phyloP scores from a whole-genome alignment of 2,888 invertebrate genomes.

The Copidosoma aretas region DNA sequence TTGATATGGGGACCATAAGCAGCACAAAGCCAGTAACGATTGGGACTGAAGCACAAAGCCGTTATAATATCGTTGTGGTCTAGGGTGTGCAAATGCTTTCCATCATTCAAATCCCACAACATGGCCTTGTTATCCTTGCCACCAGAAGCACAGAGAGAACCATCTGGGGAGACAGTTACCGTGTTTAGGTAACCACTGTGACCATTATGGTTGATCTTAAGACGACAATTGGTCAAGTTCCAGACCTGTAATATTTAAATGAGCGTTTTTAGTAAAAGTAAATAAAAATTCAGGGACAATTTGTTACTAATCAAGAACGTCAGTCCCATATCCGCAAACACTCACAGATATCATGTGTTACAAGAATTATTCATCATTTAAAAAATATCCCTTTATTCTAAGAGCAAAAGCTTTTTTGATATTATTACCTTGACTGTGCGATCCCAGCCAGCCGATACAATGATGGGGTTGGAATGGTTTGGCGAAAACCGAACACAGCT shows the following conservation, averaged over 20 bases:
- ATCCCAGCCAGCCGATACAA: constrained; percentile 99
- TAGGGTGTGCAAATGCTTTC: constrained; percentile 97
- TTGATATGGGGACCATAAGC: constrained; percentile 98
- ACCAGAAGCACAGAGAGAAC: constrained; percentile 98
- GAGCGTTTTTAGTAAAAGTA: not conserved
- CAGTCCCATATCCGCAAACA: constrained; percentile 63
- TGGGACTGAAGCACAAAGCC: constrained; percentile 98
- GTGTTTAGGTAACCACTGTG: constrained; percentile 98
- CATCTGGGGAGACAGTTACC: constrained; percentile 98
- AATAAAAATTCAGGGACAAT: not conserved
- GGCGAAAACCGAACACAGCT: constrained; percentile 99
- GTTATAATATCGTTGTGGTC: constrained; percentile 99
- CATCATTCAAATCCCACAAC: constrained; percentile 99
- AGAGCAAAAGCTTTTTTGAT: constrained; percentile 2
- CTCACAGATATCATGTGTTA: constrained; percentile 55
- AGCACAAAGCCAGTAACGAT: constrained; percentile 99
- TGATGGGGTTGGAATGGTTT: constrained; percentile 97
- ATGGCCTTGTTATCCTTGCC: constrained; percentile 99
- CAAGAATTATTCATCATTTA: constrained; percentile 53
- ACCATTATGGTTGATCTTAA: constrained; percentile 98
- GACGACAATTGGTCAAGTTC: constrained; percentile 97
- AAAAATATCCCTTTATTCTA: constrained; percentile 11
- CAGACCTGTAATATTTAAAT: constrained; percentile 73
- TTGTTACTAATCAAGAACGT: constrained; percentile 34
- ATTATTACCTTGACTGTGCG: constrained; percentile 85